Evolutionary conservation across 2,113 vertebrate genomes (phyloP).

Genomic region (Phocoena sinus): DNA sequence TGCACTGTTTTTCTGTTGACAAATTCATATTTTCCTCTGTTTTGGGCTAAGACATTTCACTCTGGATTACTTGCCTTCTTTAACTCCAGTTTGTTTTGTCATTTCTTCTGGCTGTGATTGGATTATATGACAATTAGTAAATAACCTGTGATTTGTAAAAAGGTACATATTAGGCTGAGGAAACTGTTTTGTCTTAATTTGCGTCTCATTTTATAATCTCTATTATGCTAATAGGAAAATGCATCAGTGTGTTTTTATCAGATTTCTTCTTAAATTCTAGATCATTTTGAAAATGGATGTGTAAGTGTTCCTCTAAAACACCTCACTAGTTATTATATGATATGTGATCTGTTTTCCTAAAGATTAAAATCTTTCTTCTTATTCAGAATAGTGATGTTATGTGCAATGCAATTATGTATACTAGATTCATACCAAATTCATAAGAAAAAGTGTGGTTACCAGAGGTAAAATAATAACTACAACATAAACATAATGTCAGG

Average conservation of each 20-base stretch:
- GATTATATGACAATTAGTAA: background rate
- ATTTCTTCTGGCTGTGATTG: background rate
- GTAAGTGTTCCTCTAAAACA: background rate
- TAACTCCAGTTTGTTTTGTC: background rate
- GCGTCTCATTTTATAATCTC: background rate
- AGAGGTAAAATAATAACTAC: constrained; percentile 29
- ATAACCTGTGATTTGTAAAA: background rate
- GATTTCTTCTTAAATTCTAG: background rate
- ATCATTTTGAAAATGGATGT: background rate
- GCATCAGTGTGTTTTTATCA: background rate
- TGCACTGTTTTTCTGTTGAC: background rate
- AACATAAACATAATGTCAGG: constrained; percentile 3
- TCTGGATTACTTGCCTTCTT: background rate
- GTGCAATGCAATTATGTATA: background rate
- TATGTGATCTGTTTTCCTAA: constrained; percentile 32
- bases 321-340: background rate
- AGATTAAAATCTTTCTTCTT: constrained; percentile 39
- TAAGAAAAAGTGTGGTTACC: constrained; percentile 24
- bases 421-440: constrained; percentile 22
- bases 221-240: background rate
- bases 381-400: background rate
- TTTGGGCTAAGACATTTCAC: background rate
- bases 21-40: background rate
- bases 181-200: background rate
- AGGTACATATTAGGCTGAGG: background rate